Evolutionary conservation across 2,113 vertebrate species (phyloP), one percentile per base, ranked within the genome.

Genomic region (Nothocercus nigrocapillus): DNA sequence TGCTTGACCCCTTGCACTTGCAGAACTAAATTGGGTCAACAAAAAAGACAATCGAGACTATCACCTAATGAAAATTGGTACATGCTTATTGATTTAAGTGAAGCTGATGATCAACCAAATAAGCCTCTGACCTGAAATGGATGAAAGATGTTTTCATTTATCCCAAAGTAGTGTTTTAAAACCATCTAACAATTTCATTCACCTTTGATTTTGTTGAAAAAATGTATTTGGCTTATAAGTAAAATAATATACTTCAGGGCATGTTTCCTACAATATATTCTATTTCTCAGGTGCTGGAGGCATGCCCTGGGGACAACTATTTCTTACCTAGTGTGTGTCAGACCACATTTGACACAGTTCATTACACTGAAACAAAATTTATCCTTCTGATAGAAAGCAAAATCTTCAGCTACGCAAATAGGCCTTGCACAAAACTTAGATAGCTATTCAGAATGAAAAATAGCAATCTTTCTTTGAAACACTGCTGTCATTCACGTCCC

Each of bases 321-420:
- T 95, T 82, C 91, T 91, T 96, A 95, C 93, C 95, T 94, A 96
- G 64, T 85, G 85, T 89, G 61, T 87, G 95, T 94, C 96, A 96
- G 94, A 67, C 89, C 56, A 53, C 54, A 90, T 96, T 97, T 95
- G 88, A 89, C 90, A 97, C 85, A 95, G 91, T 68, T 81, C 83
- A 93, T 96, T 95, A 93, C 83, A 63, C 85, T 89, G 85, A 86
- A 83, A 86, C 64, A 80, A 93, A 90, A 94, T 85, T 93, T 93
- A 95, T 90, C 90, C 83, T 86, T 80, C 77, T 87, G 77, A 92
- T 89, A 94, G 91, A 47, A 83, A 79, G 44, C 13, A 87, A 89
- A 89, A 93, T 82, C 74, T 92, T 93, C 54, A 94, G 42, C 86
- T 67, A 40, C 88, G 36, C 47, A 89, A 86, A 90, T 5, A 94